Base-by-base conservation (phyloP, 2,113 vertebrate genomes). In the Ceyx cyanopectus region DNA sequence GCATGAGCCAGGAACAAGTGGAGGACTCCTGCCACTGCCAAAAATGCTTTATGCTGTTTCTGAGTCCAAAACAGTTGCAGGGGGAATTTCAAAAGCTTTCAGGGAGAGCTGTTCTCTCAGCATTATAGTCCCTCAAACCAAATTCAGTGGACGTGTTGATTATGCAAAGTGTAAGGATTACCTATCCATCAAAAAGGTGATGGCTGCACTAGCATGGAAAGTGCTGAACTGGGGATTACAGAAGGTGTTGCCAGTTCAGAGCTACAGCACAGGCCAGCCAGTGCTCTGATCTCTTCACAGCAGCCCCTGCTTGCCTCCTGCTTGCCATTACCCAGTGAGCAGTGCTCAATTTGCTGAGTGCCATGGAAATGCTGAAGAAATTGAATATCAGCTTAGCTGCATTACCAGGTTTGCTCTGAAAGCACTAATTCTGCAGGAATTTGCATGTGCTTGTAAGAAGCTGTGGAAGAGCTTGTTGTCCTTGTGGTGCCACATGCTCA, bases 111-210 rank as follows among this genome's bases (percentile, higher is more conserved):
- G 22, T 14, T 90, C 34, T 81, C 78, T 87, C 27, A 81, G 4
- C 4, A 20, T 73, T n/a, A 51, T 8, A 34, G 15, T 22, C 50
- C 22, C 37, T 90, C 88, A 89, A 88, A 85, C 32, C 26, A 84
- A 81, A 79, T 81, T 53, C 75, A 67, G 84, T 41, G 24, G 74
- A 37, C 30, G 22, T 54, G 63, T 85, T 0, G 4, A 85, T 90
- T 76, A 90, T 57, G 85, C 43, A 90, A 81, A 92, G 79, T 54
- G 15, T 84, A 89, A 92, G 46, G 74, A 69, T 73, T 79, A 65
- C 34, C 17, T 29, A 66, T 87, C 79, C n/a, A 50, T 95, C 70
- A 76, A 79, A 84, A 89, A 73, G 12, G 3, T 43, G 37, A 32
- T 62, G 14, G 12, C 17, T 75, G 29, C 45, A 57, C 62, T 81